Conservation (phyloP, 1,140 invertebrate species). For the Hyphantria cunea region DNA sequence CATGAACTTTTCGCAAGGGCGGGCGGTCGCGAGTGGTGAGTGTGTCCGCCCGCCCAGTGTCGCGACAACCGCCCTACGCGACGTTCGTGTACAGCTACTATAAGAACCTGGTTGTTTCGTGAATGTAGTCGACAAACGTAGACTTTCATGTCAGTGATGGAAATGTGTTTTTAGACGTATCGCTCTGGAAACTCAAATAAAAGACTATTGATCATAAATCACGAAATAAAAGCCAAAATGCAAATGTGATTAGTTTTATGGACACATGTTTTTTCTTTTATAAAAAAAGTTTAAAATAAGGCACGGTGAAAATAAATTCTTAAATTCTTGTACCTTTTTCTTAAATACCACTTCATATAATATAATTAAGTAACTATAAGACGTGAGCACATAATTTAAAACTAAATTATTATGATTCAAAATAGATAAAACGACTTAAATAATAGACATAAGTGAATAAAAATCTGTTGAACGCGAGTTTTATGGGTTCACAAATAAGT, state of each 20-base stretch:
- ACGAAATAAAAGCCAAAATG: no score
- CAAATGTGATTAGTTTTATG: no score
- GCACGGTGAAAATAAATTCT: no score
- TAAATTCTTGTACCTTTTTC: no score
- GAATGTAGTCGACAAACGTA: constrained; percentile 34
- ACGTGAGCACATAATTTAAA: no score
- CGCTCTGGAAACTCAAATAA: background rate
- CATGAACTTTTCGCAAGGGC: constrained; percentile 75
- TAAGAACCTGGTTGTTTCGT: constrained; percentile 25
- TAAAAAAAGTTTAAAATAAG: no score
- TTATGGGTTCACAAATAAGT: constrained; percentile 28
- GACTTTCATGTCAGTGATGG: constrained; percentile 31
- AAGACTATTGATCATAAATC: background rate
- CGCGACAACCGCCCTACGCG: constrained; percentile 54
- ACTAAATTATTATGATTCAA: no score
- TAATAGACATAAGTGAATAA: constrained; percentile 23
- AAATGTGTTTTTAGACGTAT: background rate
- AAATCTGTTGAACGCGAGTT: constrained; percentile 23
- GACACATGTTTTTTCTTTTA: no score
- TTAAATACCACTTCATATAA: no score
- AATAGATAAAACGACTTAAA: no score
- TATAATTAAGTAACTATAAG: no score
- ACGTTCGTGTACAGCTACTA: constrained; percentile 44
- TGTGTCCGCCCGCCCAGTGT: constrained; percentile 66
- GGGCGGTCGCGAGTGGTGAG: constrained; percentile 44